Evolutionary conservation across 2,113 vertebrate genomes (phyloP), one percentile per base, ranked within the genome.

Genomic region (Ciconia stormi): DNA sequence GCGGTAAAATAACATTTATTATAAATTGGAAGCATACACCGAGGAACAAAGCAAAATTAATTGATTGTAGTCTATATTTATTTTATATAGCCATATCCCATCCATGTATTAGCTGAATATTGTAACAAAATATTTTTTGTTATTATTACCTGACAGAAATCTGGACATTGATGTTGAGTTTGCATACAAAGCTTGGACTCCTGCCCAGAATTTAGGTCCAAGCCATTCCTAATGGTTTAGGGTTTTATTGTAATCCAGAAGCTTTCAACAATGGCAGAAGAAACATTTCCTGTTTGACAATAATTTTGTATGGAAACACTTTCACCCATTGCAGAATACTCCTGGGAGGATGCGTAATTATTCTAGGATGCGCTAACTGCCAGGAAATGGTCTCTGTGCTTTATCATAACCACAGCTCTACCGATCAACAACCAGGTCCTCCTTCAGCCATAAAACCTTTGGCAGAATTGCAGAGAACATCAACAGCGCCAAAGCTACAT

Each of bases 51-150:
- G 1, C 25, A 47, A 72, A 72, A 50, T 11, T 8, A 49, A 32
- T 1, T n/a, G 6, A 14, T 1, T 50, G 9, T 2, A 18, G 20
- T 6, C 29, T 22, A 3, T 3, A 12, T 47, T 72, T 44, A 38
- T 16, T 46, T 87, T 26, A 30, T 0, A 5, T 0, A 52, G 26
- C 13, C 1, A 0, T 6, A 34, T 8, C 27, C 29, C n/a, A 46
- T 7, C 42, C 23, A 6, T 3, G 5, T 3, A 18, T 30, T 11
- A n/a, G 32, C 20, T 44, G 9, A 47, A 15, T 23, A 16, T 7
- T 16, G 11, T 20, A 67, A 42, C 2, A 26, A 56, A 32, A 27
- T 7, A 8, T 9, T 52, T 29, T 29, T 27, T 46, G 11, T 14
- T 58, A 7, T 36, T 52, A 49, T 30, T 38, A 34, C 7, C 42